Base-by-base conservation (phyloP, 2,888 invertebrate genomes). In the Sphaeridia pumilis region DNA sequence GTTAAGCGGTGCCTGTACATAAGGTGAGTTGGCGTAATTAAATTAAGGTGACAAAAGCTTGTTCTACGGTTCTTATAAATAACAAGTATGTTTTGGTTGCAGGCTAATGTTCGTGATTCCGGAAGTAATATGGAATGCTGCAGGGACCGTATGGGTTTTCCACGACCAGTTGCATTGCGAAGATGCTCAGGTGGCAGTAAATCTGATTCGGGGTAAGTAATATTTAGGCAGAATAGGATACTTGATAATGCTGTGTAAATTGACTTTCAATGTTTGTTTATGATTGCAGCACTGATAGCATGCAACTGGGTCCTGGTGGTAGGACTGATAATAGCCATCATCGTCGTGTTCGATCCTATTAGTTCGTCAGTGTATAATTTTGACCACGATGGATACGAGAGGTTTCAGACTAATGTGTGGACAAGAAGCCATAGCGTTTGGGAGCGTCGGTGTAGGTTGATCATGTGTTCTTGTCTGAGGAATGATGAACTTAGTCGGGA, bases 61-160 rank as follows among this genome's bases (percentile, higher is more conserved):
- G 31, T n/a, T n/a, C n/a, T n/a, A n/a, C n/a, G n/a, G n/a, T n/a
- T n/a, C n/a, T n/a, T n/a, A 31, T 31, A 14, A 31, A 31, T 24
- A 10, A 25, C 10, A 43, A n/a, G n/a, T 42, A n/a, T 31, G 3
- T 20, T 43, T 25, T 31, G 1, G 17, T 22, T 7, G 20, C 72
- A 84, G 86, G 70, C 75, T 87, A 60, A 73, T 82, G 57, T 71
- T 89, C 55, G 78, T 86, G 61, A 66, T 87, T 25, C 83, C 85
- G 12, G 89, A 90, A 72, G 75, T 84, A 20, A 77, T 76, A 3
- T 80, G 87, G 74, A 87, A 87, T 66, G 76, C 83, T 51, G 75
- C 87, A 71, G 87, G 87, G 5, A 84, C 87, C 3, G 77, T 85
- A 71, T 87, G 87, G 86, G 80, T 84, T 62, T 83, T 84, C 67